phyloP scores from a whole-genome alignment of 2,888 invertebrate species.

The Drosophila atripex region DNA sequence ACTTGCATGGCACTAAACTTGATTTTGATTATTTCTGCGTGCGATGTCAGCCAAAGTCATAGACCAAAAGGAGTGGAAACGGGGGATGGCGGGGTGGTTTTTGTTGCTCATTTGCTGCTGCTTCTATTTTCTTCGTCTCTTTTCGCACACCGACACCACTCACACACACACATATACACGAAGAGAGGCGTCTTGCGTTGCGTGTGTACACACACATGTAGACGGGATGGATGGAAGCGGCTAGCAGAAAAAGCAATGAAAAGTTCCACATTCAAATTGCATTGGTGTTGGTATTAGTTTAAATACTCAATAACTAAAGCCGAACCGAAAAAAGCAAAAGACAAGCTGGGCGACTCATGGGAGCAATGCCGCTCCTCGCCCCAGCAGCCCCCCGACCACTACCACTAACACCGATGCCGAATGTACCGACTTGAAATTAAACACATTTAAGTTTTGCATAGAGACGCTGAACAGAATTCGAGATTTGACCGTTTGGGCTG shows the following conservation, averaged over 20 bases:
- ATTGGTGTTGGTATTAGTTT: constrained; percentile 56
- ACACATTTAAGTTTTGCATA: not conserved
- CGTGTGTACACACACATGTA: constrained; percentile 24
- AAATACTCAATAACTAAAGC: constrained; percentile 60
- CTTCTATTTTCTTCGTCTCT: constrained; percentile 43
- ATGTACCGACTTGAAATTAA: constrained; percentile 13
- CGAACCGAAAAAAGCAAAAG: constrained; percentile 47
- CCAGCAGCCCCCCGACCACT: constrained; percentile 32
- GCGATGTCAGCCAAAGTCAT: constrained; percentile 62
- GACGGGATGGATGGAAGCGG: constrained; percentile 25
- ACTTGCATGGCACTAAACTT: constrained; percentile 44
- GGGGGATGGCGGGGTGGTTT: constrained; percentile 51
- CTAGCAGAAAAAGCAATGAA: constrained; percentile 45
- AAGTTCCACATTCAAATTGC: constrained; percentile 50
- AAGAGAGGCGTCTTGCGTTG: constrained; percentile 60
- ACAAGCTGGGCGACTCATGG: constrained; percentile 49
- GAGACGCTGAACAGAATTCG: constrained; percentile 51
- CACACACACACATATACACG: constrained; percentile 17
- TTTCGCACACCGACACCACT: constrained; percentile 24
- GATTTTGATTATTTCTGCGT: constrained; percentile 35
- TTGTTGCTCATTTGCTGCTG: constrained; percentile 48
- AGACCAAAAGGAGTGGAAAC: constrained; percentile 47
- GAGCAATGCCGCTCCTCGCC: constrained; percentile 70
- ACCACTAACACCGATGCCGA: constrained; percentile 52
- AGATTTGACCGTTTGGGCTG: constrained; percentile 45